Evolutionary conservation across 2,888 invertebrate genomes (phyloP).

Genomic region (Thyatira batis): DNA sequence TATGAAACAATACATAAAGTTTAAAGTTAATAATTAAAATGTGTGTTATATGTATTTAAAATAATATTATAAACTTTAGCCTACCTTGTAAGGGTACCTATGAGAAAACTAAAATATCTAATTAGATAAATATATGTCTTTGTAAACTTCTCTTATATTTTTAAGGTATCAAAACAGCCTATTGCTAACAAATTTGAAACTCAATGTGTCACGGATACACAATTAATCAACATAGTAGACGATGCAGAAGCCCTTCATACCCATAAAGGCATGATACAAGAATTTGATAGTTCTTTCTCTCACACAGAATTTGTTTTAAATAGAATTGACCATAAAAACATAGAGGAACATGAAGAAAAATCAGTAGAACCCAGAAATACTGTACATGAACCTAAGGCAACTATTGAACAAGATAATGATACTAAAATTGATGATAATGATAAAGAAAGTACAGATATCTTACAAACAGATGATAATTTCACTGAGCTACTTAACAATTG

Average conservation of each 20-base stretch:
- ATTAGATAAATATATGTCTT: too few relatives aligned
- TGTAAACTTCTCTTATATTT: too few relatives aligned
- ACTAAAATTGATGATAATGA: conserved; percentile 5
- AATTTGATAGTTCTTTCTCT: conserved; percentile 48
- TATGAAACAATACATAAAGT: too few relatives aligned
- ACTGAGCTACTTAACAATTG: neutral
- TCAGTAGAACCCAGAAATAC: too few relatives aligned
- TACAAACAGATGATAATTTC: neutral
- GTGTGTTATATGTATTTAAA: too few relatives aligned
- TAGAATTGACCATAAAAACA: neutral
- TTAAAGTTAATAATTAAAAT: too few relatives aligned
- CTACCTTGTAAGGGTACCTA: too few relatives aligned
- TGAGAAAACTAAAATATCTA: too few relatives aligned
- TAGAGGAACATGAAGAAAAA: neutral
- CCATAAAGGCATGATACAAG: conserved; percentile 52
- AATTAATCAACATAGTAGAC: conserved; percentile 60
- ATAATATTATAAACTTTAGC: too few relatives aligned
- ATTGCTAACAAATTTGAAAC: conserved; percentile 55
- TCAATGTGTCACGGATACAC: conserved; percentile 64
- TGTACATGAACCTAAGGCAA: neutral
- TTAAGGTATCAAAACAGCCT: conserved; percentile 34
- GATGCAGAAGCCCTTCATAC: conserved; percentile 52
- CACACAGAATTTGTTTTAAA: conserved; percentile 7
- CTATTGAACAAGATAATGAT: neutral
- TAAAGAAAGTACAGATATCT: conserved; percentile 4